Conservation (phyloP, 2,113 vertebrate genomes). For the Oryzias woworae region DNA sequence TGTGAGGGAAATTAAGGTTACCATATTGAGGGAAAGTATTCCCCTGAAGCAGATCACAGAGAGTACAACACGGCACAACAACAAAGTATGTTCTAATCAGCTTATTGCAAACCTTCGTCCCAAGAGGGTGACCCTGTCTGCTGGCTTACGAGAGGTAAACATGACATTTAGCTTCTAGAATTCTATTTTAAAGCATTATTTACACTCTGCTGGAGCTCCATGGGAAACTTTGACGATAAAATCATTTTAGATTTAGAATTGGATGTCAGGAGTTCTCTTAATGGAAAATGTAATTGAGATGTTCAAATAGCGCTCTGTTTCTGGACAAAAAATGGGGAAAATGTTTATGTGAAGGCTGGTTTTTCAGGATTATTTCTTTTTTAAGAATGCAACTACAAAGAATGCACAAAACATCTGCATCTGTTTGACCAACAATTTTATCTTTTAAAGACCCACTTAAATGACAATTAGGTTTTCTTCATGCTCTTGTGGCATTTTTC, state of each 20-base stretch:
- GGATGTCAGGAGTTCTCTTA: not conserved
- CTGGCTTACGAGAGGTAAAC: slow-evolving; percentile 1
- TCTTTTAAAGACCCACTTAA: no score
- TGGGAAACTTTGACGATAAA: not conserved
- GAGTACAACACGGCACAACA: not conserved
- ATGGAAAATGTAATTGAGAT: not conserved
- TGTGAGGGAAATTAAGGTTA: not conserved
- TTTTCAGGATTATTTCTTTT: slow-evolving; percentile 1
- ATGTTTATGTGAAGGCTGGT: not conserved
- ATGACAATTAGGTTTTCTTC: no score
- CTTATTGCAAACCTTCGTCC: slow-evolving; percentile 2
- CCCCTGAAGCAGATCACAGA: slow-evolving; percentile 1
- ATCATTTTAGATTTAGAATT: not conserved
- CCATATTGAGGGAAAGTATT: not conserved
- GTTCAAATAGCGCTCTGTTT: not conserved
- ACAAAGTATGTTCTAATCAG: not conserved
- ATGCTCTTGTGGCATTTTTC: no score
- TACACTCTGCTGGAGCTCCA: not conserved
- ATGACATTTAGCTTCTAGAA: not conserved
- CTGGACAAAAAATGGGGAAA: no score
- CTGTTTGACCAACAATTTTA: not conserved
- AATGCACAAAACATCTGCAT: not conserved
- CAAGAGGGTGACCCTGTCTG: not conserved
- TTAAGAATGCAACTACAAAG: slow-evolving; percentile 14
- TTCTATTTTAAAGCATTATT: not conserved